A percentile compares a stretch with the other conserved stretches of the same genome.
Evolutionary conservation across 1,140 invertebrate genomes (phyloP).

Genomic region (Aphelenchoides fujianensis): DNA sequence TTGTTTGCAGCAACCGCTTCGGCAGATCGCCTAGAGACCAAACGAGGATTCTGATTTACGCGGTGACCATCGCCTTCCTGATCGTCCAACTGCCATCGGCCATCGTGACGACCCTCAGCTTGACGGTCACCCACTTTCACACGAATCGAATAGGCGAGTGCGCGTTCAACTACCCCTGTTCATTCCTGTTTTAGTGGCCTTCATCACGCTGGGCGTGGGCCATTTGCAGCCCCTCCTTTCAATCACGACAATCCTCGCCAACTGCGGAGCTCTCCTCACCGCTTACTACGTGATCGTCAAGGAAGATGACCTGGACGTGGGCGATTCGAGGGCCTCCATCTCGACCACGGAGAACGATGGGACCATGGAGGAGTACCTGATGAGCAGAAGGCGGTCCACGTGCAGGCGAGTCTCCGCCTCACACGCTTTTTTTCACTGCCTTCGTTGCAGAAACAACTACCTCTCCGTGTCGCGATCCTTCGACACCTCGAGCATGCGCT

Average conservation of each 20-base stretch:
- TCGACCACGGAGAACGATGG: conserved; percentile 31
- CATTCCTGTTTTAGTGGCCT: conserved; percentile 37
- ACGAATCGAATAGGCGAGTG: conserved; percentile 55
- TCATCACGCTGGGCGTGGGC: conserved; percentile 41
- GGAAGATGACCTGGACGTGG: conserved; percentile 60
- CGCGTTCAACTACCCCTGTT: no score
- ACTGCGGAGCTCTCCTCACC: conserved; percentile 56
- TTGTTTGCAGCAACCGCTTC: conserved; percentile 60
- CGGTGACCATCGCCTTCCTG: conserved; percentile 59
- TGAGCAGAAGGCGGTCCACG: neutral
- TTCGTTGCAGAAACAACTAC: conserved; percentile 46
- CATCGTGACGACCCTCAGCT: conserved; percentile 52
- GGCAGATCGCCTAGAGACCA: conserved; percentile 58
- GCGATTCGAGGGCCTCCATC: conserved; percentile 50
- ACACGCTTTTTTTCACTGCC: no score
- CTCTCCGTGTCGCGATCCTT: conserved; percentile 51
- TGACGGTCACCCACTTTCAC: conserved; percentile 62
- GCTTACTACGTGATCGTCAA: conserved; percentile 62
- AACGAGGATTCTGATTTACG: conserved; percentile 60
- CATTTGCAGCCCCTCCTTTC: conserved; percentile 56
- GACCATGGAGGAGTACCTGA: conserved; percentile 18
- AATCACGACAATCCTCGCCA: conserved; percentile 55
- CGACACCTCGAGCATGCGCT: conserved; percentile 56
- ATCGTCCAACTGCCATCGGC: conserved; percentile 59
- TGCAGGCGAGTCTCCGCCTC: no score